A percentile compares a stretch with the other conserved stretches of the same genome.
phyloP scores from a whole-genome alignment of 1,140 invertebrate genomes.

The Laupala kohalensis region DNA sequence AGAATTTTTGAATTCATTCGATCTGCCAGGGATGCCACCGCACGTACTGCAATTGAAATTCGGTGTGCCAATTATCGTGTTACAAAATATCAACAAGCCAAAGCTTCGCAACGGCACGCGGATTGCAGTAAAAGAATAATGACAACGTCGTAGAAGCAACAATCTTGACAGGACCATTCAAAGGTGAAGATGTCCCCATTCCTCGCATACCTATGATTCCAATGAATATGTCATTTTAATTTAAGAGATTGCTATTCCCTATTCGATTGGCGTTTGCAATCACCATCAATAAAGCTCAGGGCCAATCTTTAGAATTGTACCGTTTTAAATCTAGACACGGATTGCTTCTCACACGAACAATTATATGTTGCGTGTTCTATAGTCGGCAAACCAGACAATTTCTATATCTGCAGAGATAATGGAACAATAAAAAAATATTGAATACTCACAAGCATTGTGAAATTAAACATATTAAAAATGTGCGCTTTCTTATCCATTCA shows the following conservation, averaged over 20 bases:
- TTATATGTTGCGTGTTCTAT: too few species aligned
- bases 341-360: conserved; percentile 31
- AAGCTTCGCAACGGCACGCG: conserved; percentile 31
- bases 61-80: conserved; percentile 28
- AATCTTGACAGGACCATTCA: conserved; percentile 25
- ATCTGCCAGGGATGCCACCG: conserved; percentile 24
- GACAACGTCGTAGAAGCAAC: conserved; percentile 26
- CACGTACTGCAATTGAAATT: conserved; percentile 27
- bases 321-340: conserved; percentile 25
- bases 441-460: too few species aligned
- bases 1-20: conserved; percentile 27
- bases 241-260: conserved; percentile 37
- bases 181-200: conserved; percentile 28
- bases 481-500: too few species aligned
- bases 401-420: too few species aligned
- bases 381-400: too few species aligned
- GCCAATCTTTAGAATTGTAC: conserved; percentile 26
- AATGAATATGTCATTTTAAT: conserved; percentile 25
- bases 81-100: conserved; percentile 29
- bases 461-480: too few species aligned
- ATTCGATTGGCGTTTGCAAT: conserved; percentile 34
- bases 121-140: conserved; percentile 27
- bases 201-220: conserved; percentile 24
- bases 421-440: too few species aligned
- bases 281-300: conserved; percentile 40